Conservation (phyloP, 2,888 invertebrate genomes). For the Cephus rjabovi region DNA sequence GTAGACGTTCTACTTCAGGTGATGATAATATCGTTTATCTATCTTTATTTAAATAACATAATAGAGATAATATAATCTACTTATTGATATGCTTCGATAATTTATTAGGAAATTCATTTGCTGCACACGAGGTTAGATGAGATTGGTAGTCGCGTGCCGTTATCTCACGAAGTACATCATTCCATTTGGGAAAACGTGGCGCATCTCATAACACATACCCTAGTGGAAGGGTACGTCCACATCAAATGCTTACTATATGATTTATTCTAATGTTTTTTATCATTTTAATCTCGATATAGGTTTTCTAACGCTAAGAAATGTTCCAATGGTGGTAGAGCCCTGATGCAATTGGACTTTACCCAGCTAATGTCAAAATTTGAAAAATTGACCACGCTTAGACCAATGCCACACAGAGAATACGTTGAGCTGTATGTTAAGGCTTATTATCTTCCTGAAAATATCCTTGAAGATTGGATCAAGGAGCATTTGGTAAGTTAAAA, state of each 20-base stretch:
- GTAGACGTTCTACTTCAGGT: constrained; percentile 80
- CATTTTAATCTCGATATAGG: constrained; percentile 62
- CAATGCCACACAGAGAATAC: constrained; percentile 88
- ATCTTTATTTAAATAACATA: constrained; percentile 10
- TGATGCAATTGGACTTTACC: constrained; percentile 98
- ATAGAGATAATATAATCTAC: constrained; percentile 1
- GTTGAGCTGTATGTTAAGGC: constrained; percentile 97
- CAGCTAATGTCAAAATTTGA: constrained; percentile 93
- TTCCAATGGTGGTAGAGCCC: constrained; percentile 93
- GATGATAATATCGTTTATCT: constrained; percentile 10
- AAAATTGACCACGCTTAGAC: constrained; percentile 84
- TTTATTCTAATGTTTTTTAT: constrained; percentile 11
- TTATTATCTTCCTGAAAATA: constrained; percentile 90
- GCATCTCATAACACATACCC: constrained; percentile 84
- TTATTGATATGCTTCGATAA: constrained; percentile 12
- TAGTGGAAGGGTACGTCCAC: constrained; percentile 87
- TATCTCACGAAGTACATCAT: constrained; percentile 77
- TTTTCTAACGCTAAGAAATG: constrained; percentile 93
- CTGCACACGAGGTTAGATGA: constrained; percentile 84
- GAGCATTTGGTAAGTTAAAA: constrained; percentile 75
- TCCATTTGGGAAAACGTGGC: constrained; percentile 91
- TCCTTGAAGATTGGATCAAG: constrained; percentile 89
- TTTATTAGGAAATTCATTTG: constrained; percentile 76
- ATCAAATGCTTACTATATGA: neutral
- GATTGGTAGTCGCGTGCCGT: constrained; percentile 76